A percentile compares a stretch with the other conserved stretches of the same genome.
These are phyloP conservation scores for Drosophila guanche DNA, from an alignment of 1,140 invertebrate genomes.

Conservation along the genomic window DNA sequence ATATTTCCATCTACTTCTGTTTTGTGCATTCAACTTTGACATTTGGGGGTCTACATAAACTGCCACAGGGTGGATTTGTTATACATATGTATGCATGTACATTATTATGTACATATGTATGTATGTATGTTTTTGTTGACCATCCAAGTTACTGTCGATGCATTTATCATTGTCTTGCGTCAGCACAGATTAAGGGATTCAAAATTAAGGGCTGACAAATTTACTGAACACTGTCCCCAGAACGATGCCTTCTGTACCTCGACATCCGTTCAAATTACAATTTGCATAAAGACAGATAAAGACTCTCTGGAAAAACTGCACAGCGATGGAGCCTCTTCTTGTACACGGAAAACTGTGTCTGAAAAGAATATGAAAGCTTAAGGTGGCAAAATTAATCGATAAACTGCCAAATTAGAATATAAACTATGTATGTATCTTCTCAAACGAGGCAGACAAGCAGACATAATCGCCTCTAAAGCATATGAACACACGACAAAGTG, in stretches of 20 bases:
- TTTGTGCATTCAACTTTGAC: constrained; percentile 68
- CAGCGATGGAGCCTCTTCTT: neutral
- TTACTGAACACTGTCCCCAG: no score
- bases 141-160: constrained; percentile 16
- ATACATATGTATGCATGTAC: neutral
- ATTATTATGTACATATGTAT: neutral
- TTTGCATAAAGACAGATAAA: neutral
- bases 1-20: constrained; percentile 12
- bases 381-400: no score
- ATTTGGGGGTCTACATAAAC: constrained; percentile 34
- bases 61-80: neutral
- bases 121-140: neutral
- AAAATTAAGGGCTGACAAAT: no score
- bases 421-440: no score
- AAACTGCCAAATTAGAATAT: no score
- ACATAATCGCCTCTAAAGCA: no score
- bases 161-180: constrained; percentile 7
- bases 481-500: no score
- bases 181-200: no score
- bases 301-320: neutral
- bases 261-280: neutral
- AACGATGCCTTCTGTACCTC: no score
- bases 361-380: neutral
- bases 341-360: neutral
- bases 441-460: no score